Percentiles rank a stretch among this genome's conserved stretches.
Conservation (phyloP, 2,113 vertebrate genomes). For the Gasterosteus aculeatus region DNA sequence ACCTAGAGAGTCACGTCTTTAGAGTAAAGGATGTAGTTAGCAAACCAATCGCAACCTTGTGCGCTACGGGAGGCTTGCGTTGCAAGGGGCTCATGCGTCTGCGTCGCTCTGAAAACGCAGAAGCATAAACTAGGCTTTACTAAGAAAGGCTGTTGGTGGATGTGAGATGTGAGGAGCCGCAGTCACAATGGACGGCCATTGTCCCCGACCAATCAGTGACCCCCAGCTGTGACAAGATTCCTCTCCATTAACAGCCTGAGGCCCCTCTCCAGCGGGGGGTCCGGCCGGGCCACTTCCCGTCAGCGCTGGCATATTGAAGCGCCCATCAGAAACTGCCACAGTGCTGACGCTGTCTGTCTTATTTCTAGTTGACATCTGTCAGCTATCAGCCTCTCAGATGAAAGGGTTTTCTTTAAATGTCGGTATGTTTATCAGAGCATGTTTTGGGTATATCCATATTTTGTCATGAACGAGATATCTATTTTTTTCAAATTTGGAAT, state of each 20-base stretch:
- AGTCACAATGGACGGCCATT: conserved; percentile 11
- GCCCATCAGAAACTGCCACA: conserved; percentile 1
- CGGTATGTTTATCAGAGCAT: not conserved
- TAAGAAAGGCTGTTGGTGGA: not conserved
- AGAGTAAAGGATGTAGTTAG: no score
- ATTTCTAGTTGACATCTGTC: conserved; percentile 4
- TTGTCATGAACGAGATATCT: not conserved
- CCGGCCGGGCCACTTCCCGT: conserved; percentile 1
- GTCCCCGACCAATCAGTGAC: conserved; percentile 19
- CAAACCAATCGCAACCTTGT: no score
- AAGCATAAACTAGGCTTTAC: not conserved
- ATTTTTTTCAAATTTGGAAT: no score
- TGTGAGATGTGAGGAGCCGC: conserved; percentile 7
- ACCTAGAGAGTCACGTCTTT: no score
- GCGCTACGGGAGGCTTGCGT: no score
- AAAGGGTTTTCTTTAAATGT: not conserved
- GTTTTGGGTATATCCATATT: not conserved
- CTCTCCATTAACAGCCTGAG: conserved; percentile 44
- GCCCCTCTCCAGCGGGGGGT: conserved; percentile 32
- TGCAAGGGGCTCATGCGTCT: no score
- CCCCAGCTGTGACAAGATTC: conserved; percentile 30
- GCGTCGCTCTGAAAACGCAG: no score
- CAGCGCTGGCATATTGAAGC: not conserved
- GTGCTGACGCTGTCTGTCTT: conserved; percentile 18
- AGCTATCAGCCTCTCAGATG: not conserved